A percentile compares a stretch with the other conserved stretches of the same genome.
phyloP scores from a whole-genome alignment of 2,888 invertebrate species.

The Lobophora halterata region DNA sequence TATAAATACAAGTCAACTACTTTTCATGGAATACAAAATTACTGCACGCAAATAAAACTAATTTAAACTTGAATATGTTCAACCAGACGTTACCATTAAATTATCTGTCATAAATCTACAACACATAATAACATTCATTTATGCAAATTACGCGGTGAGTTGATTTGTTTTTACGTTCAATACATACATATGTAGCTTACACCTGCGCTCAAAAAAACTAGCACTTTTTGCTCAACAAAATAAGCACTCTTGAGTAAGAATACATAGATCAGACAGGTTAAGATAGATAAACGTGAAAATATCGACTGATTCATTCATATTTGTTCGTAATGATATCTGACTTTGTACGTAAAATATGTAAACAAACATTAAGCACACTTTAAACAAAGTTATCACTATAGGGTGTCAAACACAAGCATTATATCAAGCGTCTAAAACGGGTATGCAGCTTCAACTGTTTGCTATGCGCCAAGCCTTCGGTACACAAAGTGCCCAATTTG shows the following conservation, averaged over 20 bases:
- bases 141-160: conserved; percentile 28
- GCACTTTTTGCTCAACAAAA: too few relatives aligned
- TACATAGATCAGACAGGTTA: too few relatives aligned
- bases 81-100: conserved; percentile 29
- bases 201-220: conserved; percentile 20
- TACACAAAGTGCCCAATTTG: conserved; percentile 47
- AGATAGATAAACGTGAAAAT: too few relatives aligned
- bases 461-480: conserved; percentile 21
- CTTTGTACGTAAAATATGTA: too few relatives aligned
- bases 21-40: conserved; percentile 48
- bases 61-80: conserved; percentile 33
- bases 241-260: too few relatives aligned
- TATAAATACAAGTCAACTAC: too few relatives aligned
- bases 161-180: conserved; percentile 31
- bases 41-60: conserved; percentile 40
- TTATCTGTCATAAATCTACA: conserved; percentile 36
- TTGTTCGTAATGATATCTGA: too few relatives aligned
- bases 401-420: conserved; percentile 21
- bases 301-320: too few relatives aligned
- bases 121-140: conserved; percentile 32
- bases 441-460: conserved; percentile 22
- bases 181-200: conserved; percentile 14
- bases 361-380: too few relatives aligned
- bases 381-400: conserved; percentile 10
- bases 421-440: conserved; percentile 13